phyloP scores from a whole-genome alignment of 2,113 vertebrate species.

The Butastur rufipennis region DNA sequence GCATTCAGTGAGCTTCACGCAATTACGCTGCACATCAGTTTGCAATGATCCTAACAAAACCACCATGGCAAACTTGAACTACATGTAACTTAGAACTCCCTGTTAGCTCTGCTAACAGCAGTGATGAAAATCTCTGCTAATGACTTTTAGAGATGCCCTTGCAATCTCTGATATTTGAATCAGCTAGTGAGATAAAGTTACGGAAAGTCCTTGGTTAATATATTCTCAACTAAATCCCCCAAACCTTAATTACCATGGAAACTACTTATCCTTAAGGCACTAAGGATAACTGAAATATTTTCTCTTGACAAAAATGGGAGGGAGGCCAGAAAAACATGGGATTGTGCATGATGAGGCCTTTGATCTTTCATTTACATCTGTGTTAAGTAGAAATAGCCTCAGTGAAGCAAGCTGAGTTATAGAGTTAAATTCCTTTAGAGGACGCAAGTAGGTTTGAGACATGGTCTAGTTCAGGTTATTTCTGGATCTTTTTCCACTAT shows the following conservation, averaged over 20 bases:
- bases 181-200: not conserved
- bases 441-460: not conserved
- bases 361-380: not conserved
- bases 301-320: constrained; percentile 2
- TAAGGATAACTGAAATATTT: not conserved
- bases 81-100: not conserved
- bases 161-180: not conserved
- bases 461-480: not conserved
- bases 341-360: not conserved
- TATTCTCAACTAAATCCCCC: not conserved
- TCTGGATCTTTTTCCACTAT: not conserved
- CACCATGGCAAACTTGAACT: not conserved
- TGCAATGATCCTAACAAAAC: not conserved
- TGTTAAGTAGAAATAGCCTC: not conserved
- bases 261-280: constrained; percentile 4
- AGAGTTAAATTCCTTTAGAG: not conserved
- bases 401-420: not conserved
- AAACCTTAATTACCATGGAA: constrained; percentile 38
- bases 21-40: not conserved
- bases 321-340: not conserved
- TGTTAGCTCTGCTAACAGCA: not conserved
- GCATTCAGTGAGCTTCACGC: not conserved
- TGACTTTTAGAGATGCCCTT: not conserved
- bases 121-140: not conserved
- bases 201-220: not conserved